Base-by-base conservation (phyloP, 92 coral and sea anemone genomes). In the Pocillopora meandrina region DNA sequence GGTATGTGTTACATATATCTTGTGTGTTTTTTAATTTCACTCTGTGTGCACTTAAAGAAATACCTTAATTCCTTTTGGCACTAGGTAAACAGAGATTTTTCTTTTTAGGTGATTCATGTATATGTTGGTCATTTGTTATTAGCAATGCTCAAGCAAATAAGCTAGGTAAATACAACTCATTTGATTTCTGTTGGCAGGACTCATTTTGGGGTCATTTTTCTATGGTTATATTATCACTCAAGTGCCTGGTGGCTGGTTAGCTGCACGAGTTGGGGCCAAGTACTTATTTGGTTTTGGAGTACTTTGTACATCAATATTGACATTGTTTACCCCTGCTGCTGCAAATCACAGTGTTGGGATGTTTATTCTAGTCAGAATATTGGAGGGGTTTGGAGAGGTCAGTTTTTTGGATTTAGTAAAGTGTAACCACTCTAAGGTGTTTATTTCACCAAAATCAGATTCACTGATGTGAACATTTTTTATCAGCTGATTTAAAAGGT, bases 361-460 rank as follows among this genome's bases (percentile, higher is more conserved):
- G 17, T 76, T 95, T 56, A 76, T 94, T 71, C 90, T 86, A 2
- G 81, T 95, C 70, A 87, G 98, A 73, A 87, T 95, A 36, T 68
- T 95, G 70, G 98, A 95, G 78, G 98, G 98, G 23, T 85, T 95
- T n/a, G 98, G 98, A 74, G 98, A 95, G 94, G 98, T 95, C 69
- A 89, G 93, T 3, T 16, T 70, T 17, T 35, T 1, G 15, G 11
- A 70, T 2, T 70, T 70, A 16, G 56, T 11, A 19, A 26, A 20
- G 1, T 79, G 34, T 17, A 3, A 18, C 18, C 52, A 42, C 8
- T 42, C 8, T 7, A 42, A 7, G 52, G 52, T 42, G 52, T 42
- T 42, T 1, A 3, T 42, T 42, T 42, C 4, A 42, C 52, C 52
- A 42, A 42, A 42, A 42, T 42, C 52, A 3, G 8, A 42, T 42